These are phyloP conservation scores for Telenomus remus DNA, from an alignment of 1,140 invertebrate species.

Conservation along the genomic window DNA sequence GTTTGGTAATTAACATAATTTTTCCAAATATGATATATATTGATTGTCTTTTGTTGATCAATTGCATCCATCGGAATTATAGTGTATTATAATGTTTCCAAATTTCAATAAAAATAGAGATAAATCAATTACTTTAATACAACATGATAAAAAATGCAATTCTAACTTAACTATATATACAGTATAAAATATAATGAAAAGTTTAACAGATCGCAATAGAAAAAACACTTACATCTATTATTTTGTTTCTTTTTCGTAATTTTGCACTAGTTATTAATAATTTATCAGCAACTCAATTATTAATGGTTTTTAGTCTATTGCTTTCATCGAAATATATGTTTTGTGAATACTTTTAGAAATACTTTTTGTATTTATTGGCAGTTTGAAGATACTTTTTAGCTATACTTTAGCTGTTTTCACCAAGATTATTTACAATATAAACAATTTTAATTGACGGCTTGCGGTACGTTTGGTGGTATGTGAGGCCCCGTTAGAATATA, in stretches of 20 bases:
- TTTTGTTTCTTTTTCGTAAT: not conserved
- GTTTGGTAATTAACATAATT: too few species aligned
- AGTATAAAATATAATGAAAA: too few species aligned
- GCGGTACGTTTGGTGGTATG: constrained; percentile 71
- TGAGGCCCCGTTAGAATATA: constrained; percentile 74
- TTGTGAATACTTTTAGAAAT: constrained; percentile 45
- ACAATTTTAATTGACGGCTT: constrained; percentile 68
- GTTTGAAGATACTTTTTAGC: constrained; percentile 47
- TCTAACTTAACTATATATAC: too few species aligned
- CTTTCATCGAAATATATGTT: constrained; percentile 34
- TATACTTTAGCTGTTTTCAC: constrained; percentile 25
- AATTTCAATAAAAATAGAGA: too few species aligned
- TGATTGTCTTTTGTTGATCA: too few species aligned
- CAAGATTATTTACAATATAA: constrained; percentile 47
- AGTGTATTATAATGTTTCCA: too few species aligned
- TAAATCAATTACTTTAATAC: too few species aligned
- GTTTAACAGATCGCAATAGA: too few species aligned
- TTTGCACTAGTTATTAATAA: constrained; percentile 13
- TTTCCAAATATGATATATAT: too few species aligned
- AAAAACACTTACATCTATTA: too few species aligned
- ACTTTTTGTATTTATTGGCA: constrained; percentile 49
- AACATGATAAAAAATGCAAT: too few species aligned
- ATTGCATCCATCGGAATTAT: too few species aligned
- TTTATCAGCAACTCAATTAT: constrained; percentile 21
- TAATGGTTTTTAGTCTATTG: constrained; percentile 27